Evolutionary conservation across 2,888 invertebrate species (phyloP), one percentile per base, ranked within the genome.

Genomic region (Eilema griseolum): DNA sequence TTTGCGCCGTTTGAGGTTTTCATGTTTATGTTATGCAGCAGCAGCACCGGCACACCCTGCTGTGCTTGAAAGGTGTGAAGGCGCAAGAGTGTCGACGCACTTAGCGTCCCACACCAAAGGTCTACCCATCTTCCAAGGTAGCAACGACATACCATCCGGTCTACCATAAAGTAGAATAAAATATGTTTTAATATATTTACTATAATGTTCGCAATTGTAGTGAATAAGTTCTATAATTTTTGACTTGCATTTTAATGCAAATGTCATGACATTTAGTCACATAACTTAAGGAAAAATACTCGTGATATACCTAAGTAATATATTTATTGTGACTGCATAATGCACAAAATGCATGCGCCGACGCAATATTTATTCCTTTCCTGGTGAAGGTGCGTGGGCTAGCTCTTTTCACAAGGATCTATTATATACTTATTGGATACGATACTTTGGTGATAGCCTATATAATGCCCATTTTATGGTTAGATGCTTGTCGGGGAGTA

Each of bases 361-460:
- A 87, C 88, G 90, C 88, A 85, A 86, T 85, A 85, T 84, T 85
- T 85, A 85, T 85, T 86, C 87, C 88, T 88, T 87, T 85, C 82
- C 82, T 73, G 87, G 86, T 81, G 88, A 83, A 83, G 75, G 76
- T 84, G 93, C 90, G 93, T 93, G 88, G 93, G 93, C 77, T 71
- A 86, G 33, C 72, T 78, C 82, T 82, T 80, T 78, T 74, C 72
- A 79, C 84, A 83, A 73, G 76, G 84, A 81, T 77, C 77, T 72
- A 70, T 67, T 70, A 68, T 74, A 77, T 61, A 71, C 61, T 71
- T 64, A 75, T 70, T 74, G 82, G 82, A 82, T 79, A 71, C 69
- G 81, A 77, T 71, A 80, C 74, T 78, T 73, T 63, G 63, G 46
- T 63, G 31, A 61, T 46, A 69, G 11, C 31, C 16, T 16, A 61